Percentiles rank a stretch among this genome's conserved stretches.
These are phyloP conservation scores for Epinephelus lanceolatus DNA, from an alignment of 2,113 vertebrate genomes.

Conservation along the genomic window DNA sequence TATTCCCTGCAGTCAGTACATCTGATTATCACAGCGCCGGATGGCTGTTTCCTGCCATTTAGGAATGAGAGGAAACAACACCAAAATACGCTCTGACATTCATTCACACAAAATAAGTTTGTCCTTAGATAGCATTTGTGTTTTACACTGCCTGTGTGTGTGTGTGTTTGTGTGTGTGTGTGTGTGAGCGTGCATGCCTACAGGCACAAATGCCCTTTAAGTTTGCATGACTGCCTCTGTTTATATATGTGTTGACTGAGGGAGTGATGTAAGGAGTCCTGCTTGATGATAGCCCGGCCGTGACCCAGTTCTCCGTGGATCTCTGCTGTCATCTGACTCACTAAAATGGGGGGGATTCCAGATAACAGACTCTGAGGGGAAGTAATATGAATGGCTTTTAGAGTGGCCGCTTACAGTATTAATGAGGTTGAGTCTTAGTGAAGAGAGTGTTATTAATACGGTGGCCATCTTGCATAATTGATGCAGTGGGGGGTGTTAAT, in stretches of 20 bases:
- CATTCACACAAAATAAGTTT: constrained; percentile 31
- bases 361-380: constrained; percentile 49
- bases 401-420: constrained; percentile 73
- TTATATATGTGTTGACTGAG: constrained; percentile 33
- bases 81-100: constrained; percentile 21
- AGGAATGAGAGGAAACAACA: constrained; percentile 3
- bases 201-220: constrained; percentile 46
- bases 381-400: constrained; percentile 77
- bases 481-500: constrained; percentile 40
- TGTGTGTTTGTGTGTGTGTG: not conserved
- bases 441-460: constrained; percentile 67
- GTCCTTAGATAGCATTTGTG: constrained; percentile 32
- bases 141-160: not conserved
- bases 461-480: constrained; percentile 64
- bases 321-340: constrained; percentile 47
- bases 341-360: constrained; percentile 24
- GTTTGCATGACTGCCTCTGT: constrained; percentile 42
- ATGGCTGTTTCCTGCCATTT: constrained; percentile 27
- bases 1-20: constrained; percentile 7
- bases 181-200: not conserved
- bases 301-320: constrained; percentile 33
- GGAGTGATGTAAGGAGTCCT: constrained; percentile 50
- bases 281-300: constrained; percentile 29
- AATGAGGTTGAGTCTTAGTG: constrained; percentile 72
- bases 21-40: constrained; percentile 17